Conservation (phyloP, 2,113 vertebrate genomes). For the Oncorhynchus mykiss region DNA sequence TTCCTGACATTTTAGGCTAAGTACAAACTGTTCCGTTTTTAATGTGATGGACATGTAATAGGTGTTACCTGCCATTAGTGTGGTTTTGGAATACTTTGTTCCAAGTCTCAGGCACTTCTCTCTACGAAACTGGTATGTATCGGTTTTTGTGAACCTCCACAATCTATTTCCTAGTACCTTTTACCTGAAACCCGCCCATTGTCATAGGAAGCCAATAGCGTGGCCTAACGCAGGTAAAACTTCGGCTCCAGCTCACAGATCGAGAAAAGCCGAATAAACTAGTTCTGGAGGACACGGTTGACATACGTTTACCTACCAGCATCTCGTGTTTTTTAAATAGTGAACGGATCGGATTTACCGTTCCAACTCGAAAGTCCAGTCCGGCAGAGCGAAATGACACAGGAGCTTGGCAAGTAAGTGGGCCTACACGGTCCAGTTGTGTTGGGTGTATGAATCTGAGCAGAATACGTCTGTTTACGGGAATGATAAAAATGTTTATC, state of each 20-base stretch:
- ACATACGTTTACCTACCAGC: conserved; percentile 35
- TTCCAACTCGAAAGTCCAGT: conserved; percentile 81
- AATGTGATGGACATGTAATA: not conserved
- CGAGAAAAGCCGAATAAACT: conserved; percentile 75
- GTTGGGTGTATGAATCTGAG: conserved; percentile 62
- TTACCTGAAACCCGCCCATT: conserved; percentile 66
- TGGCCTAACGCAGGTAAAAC: conserved; percentile 18
- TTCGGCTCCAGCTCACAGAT: conserved; percentile 49
- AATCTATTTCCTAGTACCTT: not conserved
- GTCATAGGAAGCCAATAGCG: not conserved
- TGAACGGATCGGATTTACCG: conserved; percentile 59
- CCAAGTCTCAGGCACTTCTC: not conserved
- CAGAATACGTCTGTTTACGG: conserved; percentile 65
- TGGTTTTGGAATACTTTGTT: not conserved
- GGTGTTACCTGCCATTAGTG: not conserved
- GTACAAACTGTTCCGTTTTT: not conserved
- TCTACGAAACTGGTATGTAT: not conserved
- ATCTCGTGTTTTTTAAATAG: conserved; percentile 4
- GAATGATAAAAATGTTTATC: conserved; percentile 11
- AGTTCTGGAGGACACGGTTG: conserved; percentile 62
- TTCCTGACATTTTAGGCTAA: not conserved
- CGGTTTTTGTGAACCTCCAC: not conserved
- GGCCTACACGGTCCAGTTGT: not conserved
- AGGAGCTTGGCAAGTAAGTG: conserved; percentile 82
- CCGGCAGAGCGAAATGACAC: conserved; percentile 78